phyloP scores from a whole-genome alignment of 2,797 vertebrate genomes.

The Chrysolophus pictus region DNA sequence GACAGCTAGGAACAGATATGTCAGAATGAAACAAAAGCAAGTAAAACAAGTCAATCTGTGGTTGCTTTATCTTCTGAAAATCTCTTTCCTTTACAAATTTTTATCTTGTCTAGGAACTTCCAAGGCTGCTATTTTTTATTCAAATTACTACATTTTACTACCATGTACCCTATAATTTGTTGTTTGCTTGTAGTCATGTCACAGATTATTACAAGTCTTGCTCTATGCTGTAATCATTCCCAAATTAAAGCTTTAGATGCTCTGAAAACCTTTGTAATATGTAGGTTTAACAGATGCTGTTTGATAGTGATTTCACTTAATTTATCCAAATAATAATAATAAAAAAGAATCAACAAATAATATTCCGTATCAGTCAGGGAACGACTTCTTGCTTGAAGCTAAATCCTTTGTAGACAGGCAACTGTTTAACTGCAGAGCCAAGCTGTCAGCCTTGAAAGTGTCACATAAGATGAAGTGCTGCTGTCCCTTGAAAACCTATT shows the following conservation, averaged over 20 bases:
- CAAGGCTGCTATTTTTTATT: constrained; percentile 26
- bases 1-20: not conserved
- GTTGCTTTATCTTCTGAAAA: not conserved
- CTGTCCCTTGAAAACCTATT: constrained; percentile 41
- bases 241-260: constrained; percentile 53
- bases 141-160: constrained; percentile 39
- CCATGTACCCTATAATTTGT: constrained; percentile 42
- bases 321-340: constrained; percentile 60
- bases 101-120: constrained; percentile 1
- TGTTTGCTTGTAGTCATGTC: constrained; percentile 57
- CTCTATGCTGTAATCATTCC: not conserved
- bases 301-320: constrained; percentile 48
- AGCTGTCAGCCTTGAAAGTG: constrained; percentile 36
- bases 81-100: not conserved
- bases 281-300: constrained; percentile 55
- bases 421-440: constrained; percentile 6
- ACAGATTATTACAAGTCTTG: constrained; percentile 28
- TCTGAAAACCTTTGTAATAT: constrained; percentile 20
- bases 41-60: constrained; percentile 2
- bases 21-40: not conserved
- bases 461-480: constrained; percentile 1
- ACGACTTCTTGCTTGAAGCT: constrained; percentile 35
- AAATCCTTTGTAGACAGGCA: constrained; percentile 44
- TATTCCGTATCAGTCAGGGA: constrained; percentile 29
- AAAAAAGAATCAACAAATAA: constrained; percentile 27